Evolutionary conservation across 2,113 vertebrate genomes (phyloP), one percentile per base, ranked within the genome.

Genomic region (Aegotheles bennettii): DNA sequence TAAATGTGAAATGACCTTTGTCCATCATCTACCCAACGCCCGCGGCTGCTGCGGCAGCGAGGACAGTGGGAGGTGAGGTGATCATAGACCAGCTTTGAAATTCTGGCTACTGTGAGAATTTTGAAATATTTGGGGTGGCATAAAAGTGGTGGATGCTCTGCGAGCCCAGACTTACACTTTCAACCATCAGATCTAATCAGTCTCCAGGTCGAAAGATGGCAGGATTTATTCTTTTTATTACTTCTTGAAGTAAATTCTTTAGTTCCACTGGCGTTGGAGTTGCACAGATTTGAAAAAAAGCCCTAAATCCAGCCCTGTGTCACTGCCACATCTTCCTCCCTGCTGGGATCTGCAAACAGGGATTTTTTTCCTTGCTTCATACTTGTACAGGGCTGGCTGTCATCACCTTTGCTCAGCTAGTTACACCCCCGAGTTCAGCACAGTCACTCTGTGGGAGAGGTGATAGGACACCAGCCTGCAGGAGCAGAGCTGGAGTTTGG

Each of bases 1-100:
- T 57, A 94, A 96, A 97, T 64, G 92, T 51, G 80, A 78, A 82
- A 40, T 96, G 95, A 95, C 94, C 94, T 97, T 95, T 95, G 93
- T n/a, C 90, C 43, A 0, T 81, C 83, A 63, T 87, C 92, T 64
- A 18, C 25, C 68, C 76, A 5, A 14, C 0, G 63, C 88, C 76
- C 4, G 85, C 0, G 17, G 82, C 85, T 83, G 92, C 82, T 7
- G 83, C 7, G 0, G 45, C 25, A 17, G 9, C 23, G 56, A 93
- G 75, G 82, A 83, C 85, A 83, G 60, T 1, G 5, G 68, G 79
- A 95, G 93, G 92, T 78, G 91, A 85, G 90, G 80, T 69, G 90
- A 87, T 93, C 54, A 40, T 11, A 3, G 50, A 81, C 36, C 64
- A 70, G 85, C 73, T 51, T 31, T 67, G 87, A 83, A 73, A 89